Evolutionary conservation across 2,113 vertebrate genomes (phyloP).

Genomic region (Chaetops frenatus): DNA sequence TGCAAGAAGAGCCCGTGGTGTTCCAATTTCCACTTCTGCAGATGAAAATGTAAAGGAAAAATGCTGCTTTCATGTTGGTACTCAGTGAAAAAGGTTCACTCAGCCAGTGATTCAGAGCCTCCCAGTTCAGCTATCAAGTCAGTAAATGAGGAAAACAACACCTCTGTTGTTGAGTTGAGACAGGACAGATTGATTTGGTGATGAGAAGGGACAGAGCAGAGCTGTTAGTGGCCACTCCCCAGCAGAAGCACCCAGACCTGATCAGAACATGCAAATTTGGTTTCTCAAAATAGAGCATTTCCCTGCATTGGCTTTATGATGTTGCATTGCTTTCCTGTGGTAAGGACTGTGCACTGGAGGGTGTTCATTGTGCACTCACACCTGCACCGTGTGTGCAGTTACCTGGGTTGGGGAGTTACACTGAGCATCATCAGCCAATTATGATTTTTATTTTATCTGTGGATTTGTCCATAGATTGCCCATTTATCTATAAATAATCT

Average conservation of each 20-base stretch:
- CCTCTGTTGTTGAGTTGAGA: neutral
- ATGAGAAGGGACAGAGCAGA: neutral
- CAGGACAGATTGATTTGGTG: neutral
- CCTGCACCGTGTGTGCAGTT: accelerated
- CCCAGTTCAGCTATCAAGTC: neutral
- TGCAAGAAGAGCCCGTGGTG: neutral
- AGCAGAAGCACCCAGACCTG: neutral
- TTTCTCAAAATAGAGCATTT: neutral
- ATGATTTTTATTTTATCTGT: accelerated
- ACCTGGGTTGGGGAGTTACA: accelerated
- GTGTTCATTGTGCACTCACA: accelerated
- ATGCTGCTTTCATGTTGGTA: slow-evolving; percentile 36
- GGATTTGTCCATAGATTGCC: neutral
- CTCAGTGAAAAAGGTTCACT: neutral
- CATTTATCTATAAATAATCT: neutral
- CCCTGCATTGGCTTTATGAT: slow-evolving; percentile 12
- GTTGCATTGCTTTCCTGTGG: slow-evolving; percentile 1
- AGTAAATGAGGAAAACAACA: neutral
- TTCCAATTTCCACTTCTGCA: neutral
- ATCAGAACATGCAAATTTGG: slow-evolving; percentile 48
- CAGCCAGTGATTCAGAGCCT: neutral
- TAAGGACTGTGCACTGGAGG: accelerated
- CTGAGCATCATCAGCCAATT: accelerated
- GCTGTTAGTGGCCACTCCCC: neutral
- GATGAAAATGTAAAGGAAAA: neutral